Conservation (phyloP, 2,888 invertebrate genomes). For the Limnephilus rhombicus region DNA sequence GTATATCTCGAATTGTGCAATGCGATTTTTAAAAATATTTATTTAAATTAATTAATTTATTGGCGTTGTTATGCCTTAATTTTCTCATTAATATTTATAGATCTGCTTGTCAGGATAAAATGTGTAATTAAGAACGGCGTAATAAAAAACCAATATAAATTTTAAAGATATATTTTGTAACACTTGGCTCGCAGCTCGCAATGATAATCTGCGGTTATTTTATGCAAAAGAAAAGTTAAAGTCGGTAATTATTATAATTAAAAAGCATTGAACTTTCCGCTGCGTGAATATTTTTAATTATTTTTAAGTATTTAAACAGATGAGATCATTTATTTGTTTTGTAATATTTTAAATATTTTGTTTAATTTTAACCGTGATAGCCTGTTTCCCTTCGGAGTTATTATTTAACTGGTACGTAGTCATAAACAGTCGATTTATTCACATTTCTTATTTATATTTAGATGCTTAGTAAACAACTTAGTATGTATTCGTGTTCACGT, state of each 20-base stretch:
- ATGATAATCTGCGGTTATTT: not conserved
- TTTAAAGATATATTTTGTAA: conserved; percentile 12
- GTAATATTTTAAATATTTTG: not conserved
- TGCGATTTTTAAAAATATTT: not conserved
- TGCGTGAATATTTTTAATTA: not conserved
- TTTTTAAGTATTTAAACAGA: not conserved
- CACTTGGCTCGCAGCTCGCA: not conserved
- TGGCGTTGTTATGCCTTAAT: not conserved
- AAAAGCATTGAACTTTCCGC: not conserved
- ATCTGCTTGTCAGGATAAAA: conserved; percentile 16
- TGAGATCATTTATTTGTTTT: not conserved
- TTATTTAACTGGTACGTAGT: not conserved
- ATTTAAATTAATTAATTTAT: not conserved
- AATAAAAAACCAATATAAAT: conserved; percentile 9
- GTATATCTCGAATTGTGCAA: conserved; percentile 29
- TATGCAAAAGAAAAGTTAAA: not conserved
- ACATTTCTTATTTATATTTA: no score
- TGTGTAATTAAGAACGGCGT: conserved; percentile 19
- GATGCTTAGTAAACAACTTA: no score
- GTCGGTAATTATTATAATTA: not conserved
- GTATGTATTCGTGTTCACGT: no score
- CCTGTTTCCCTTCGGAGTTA: not conserved
- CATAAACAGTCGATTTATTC: no score
- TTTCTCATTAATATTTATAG: conserved; percentile 23
- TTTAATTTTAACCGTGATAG: not conserved